A percentile compares a stretch with the other conserved stretches of the same genome.
These are phyloP conservation scores for Labia minor DNA, from an alignment of 2,888 invertebrate species.

Conservation along the genomic window DNA sequence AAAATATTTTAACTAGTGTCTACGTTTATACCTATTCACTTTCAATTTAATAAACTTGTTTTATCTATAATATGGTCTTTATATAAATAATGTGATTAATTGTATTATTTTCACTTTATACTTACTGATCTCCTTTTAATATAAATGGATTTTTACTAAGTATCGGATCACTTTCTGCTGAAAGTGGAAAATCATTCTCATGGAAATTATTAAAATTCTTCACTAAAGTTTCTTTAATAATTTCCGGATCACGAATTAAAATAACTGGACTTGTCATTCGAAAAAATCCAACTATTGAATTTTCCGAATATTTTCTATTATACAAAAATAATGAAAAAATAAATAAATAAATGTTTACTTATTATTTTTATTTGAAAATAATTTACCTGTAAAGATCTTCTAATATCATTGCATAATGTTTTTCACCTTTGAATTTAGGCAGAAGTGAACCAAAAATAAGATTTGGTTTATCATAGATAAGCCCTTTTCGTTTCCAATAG, in stretches of 20 bases:
- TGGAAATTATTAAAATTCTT: conserved; percentile 35
- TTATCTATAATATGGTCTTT: too few species aligned
- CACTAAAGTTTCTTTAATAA: conserved; percentile 23
- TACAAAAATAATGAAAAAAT: not conserved
- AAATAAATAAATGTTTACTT: not conserved
- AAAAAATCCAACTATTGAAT: conserved; percentile 32
- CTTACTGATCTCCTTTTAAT: conserved; percentile 22
- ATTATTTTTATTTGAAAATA: too few species aligned
- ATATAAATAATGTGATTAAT: too few species aligned
- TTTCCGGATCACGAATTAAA: conserved; percentile 25
- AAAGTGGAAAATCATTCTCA: conserved; percentile 33
- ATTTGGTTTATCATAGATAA: conserved; percentile 21
- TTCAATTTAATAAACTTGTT: too few species aligned
- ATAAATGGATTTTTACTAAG: conserved; percentile 23
- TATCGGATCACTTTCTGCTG: conserved; percentile 21
- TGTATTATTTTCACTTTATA: not conserved
- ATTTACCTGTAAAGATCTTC: not conserved
- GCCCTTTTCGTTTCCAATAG: conserved; percentile 25
- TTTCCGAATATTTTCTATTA: not conserved
- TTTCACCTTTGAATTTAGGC: not conserved
- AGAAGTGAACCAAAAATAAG: conserved; percentile 20
- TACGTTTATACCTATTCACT: too few species aligned
- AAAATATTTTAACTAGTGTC: too few species aligned
- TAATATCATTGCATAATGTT: not conserved
- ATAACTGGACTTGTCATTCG: conserved; percentile 27